These are phyloP conservation scores for Lichenostomus cassidix DNA, from an alignment of 2,113 vertebrate genomes.

Conservation along the genomic window DNA sequence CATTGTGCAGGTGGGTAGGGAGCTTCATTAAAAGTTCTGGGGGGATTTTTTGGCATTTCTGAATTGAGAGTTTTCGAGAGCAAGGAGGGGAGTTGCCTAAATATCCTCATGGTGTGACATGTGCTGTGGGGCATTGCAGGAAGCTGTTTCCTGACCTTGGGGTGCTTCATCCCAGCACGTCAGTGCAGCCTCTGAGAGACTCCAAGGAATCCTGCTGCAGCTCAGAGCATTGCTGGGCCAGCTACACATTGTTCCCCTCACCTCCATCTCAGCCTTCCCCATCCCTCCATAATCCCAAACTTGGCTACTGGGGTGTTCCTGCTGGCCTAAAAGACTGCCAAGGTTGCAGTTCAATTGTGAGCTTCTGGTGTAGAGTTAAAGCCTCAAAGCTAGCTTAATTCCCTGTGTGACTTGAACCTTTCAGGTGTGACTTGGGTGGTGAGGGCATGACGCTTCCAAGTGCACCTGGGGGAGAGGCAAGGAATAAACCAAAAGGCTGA, in stretches of 20 bases:
- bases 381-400: not conserved
- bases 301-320: not conserved
- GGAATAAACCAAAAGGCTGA: not conserved
- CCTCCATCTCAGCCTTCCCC: not conserved
- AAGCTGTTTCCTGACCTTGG: not conserved
- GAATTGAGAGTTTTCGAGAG: not conserved
- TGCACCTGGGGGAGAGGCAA: not conserved
- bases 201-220: not conserved
- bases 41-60: not conserved
- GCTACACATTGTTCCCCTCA: accelerated
- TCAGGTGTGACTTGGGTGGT: not conserved
- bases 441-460: not conserved
- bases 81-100: not conserved
- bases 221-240: accelerated
- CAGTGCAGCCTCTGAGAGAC: not conserved
- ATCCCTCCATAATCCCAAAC: not conserved
- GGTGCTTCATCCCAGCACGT: not conserved
- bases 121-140: accelerated
- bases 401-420: not conserved
- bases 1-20: accelerated
- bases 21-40: not conserved
- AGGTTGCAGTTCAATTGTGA: not conserved
- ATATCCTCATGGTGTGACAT: not conserved
- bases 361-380: not conserved
- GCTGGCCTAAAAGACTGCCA: not conserved